phyloP scores from a whole-genome alignment of 2,888 invertebrate species.

The Eutolmus rufibarbis region DNA sequence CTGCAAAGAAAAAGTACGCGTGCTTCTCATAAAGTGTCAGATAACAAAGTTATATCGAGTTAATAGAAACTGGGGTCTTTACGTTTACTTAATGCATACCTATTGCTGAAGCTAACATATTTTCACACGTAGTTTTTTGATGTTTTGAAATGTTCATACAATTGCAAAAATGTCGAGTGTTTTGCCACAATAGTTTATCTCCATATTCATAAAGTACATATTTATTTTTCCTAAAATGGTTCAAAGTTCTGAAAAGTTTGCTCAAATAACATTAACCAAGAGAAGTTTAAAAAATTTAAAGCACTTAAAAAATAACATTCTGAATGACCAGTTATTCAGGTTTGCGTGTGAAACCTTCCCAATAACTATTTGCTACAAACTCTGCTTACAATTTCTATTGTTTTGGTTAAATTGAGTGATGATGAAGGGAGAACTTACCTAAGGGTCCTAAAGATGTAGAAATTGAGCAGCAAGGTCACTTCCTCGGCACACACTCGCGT shows the following conservation, averaged over 20 bases:
- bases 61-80: background rate
- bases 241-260: background rate
- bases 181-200: background rate
- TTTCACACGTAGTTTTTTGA: background rate
- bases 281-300: background rate
- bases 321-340: slow-evolving; percentile 28
- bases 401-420: background rate
- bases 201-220: background rate
- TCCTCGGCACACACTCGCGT: background rate
- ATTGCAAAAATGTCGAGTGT: background rate
- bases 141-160: background rate
- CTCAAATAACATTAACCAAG: background rate
- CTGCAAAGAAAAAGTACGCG: background rate
- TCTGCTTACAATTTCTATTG: background rate
- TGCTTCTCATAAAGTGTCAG: background rate
- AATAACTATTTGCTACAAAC: background rate
- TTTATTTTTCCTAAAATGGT: background rate
- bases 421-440: background rate
- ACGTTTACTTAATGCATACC: background rate
- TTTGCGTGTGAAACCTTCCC: background rate
- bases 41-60: background rate
- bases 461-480: background rate
- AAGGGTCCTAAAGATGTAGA: background rate
- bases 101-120: background rate
- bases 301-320: background rate